Base-by-base conservation (phyloP, 2,888 invertebrate genomes). In the Lasioglossum leucozonium region DNA sequence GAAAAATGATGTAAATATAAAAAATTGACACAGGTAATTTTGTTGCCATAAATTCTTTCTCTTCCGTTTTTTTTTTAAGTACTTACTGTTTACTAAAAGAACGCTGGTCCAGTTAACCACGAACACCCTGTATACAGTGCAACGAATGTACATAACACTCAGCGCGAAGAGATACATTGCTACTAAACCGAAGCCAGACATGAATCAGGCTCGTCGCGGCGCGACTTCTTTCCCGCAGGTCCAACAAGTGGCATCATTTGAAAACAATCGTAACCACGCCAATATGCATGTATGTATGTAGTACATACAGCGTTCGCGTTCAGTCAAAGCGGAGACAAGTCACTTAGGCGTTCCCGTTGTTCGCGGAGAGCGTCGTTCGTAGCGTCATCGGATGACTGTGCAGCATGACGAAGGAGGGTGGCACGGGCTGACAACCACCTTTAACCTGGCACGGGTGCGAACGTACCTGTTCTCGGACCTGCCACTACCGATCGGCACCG, bases 401-500 rank as follows among this genome's bases (percentile, higher is more conserved):
- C 84, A 74, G 10, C 42, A 47, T 22, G 30, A 42, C 51, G 22
- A 62, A 30, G 44, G 8, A 44, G 62, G 73, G 62, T 73, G 67
- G 47, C 72, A 62, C 44, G 51, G 42, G n/a, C 37, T 40, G 51
- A 69, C 73, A 72, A 76, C 77, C 82, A 81, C 81, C 85, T 87
- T 87, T 76, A 80, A 87, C 65, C 73, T 51, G 76, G 22, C 71
- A 72, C 69, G 58, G 77, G n/a, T 82, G 79, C 84, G 42, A 71
- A 77, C 42, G 62, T 82, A 81, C 67, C 78, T 74, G 85, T 67
- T 67, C 79, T 67, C 72, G 69, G 71, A 65, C 71, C 75, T 79
- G 71, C 67, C 62, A 69, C 67, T 76, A 72, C 73, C 78, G 81
- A 78, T 86, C 82, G 72, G 44, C 81, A 84, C 82, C 77, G 88